Percentiles rank a stretch among this genome's conserved stretches.
phyloP scores from a whole-genome alignment of 2,113 vertebrate genomes.

The Empidonax traillii region DNA sequence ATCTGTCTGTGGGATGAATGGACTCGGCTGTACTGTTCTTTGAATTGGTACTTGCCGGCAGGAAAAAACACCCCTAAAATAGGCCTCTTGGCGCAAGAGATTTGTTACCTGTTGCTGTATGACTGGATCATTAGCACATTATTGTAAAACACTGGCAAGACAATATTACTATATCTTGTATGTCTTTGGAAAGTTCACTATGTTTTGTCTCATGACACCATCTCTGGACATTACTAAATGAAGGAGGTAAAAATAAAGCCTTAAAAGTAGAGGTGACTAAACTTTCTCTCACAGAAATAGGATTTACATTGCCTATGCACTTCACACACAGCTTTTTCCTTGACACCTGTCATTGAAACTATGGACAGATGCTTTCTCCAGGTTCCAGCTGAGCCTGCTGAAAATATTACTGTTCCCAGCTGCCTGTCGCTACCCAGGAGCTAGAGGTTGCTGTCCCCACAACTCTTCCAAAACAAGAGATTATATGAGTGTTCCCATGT shows the following conservation, averaged over 20 bases:
- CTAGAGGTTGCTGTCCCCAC: constrained; percentile 14
- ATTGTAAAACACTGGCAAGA: not conserved
- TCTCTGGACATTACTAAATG: not conserved
- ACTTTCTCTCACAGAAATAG: not conserved
- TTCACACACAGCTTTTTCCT: not conserved
- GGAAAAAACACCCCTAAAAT: not conserved
- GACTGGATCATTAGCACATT: not conserved
- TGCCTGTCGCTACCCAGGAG: not conserved
- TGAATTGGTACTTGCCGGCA: not conserved
- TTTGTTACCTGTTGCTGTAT: not conserved
- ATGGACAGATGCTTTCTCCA: constrained; percentile 15
- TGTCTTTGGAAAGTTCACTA: not conserved
- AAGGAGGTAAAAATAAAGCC: not conserved
- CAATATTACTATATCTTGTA: not conserved
- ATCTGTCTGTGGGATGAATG: not conserved
- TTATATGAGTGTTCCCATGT: not conserved
- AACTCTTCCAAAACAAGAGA: not conserved
- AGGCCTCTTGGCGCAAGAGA: not conserved
- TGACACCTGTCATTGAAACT: constrained; percentile 28
- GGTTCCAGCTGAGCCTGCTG: constrained; percentile 49
- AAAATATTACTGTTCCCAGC: constrained; percentile 33
- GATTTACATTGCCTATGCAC: not conserved
- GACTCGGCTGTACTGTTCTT: not conserved
- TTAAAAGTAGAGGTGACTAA: not conserved
- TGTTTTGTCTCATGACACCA: not conserved